Evolutionary conservation across 2,113 vertebrate genomes (phyloP), one percentile per base, ranked within the genome.

Genomic region (Crotalus helleri): DNA sequence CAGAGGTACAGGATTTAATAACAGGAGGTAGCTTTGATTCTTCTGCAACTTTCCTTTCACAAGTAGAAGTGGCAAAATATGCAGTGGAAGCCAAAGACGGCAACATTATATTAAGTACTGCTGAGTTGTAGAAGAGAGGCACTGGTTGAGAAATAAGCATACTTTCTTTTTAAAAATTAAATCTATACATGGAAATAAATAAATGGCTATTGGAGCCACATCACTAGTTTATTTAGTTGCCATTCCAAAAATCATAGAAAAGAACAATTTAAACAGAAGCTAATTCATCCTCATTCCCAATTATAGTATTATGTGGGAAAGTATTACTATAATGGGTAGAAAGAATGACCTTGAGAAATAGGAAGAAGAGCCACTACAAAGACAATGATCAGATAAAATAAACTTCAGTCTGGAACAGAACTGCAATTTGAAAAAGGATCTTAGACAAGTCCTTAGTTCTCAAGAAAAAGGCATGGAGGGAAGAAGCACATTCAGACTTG

Each of bases 191-290:
- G 0, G 21, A 4, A 94, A 85, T 0, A 0, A 0, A 5, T 21
- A 26, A 15, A 33, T 39, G 19, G 3, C 26, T 49, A 8, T 57
- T 74, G 86, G 19, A 92, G 61, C 2, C 57, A 86, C 17, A 69
- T 0, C 29, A 85, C 2, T 85, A 24, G 64, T 1, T 88, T 92
- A n/a, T 17, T 94, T 49, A 51, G 51, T 46, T 85, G 21, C 29
- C 0, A 57, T 92, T 95, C 92, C 90, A 21, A 92, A 89, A 94
- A 0, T 55, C n/a, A 89, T 4, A 61, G 15, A 58, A 93, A 81
- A 93, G n/a, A n/a, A 93, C 0, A 21, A 23, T 58, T 95, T 90
- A 93, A 94, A 94, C 39, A 39, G n/a, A 95, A 96, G 86, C 46
- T 8, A 93, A 49, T 92, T 92, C 51, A 55, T 91, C 91, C 81